These are phyloP conservation scores for Charaxes varanes DNA, from an alignment of 1,140 invertebrate genomes.

Conservation along the genomic window DNA sequence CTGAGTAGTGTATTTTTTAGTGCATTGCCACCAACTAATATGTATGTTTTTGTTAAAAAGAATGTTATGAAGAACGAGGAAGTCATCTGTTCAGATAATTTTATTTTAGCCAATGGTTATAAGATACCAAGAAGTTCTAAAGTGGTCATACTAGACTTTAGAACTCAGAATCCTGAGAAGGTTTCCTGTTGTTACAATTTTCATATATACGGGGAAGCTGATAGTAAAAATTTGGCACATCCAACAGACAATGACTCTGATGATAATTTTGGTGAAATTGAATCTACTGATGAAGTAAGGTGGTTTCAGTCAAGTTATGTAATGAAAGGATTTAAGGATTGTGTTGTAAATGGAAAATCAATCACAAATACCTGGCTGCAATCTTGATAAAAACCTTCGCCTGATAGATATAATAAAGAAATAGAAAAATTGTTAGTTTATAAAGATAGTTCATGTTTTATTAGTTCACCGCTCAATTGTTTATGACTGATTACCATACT, in stretches of 20 bases:
- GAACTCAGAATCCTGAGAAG: constrained; percentile 29
- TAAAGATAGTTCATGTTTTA: constrained; percentile 10
- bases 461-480: constrained; percentile 12
- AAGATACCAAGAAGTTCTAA: constrained; percentile 48
- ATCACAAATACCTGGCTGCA: constrained; percentile 50
- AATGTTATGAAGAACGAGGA: constrained; percentile 27
- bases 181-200: constrained; percentile 54
- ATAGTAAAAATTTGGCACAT: constrained; percentile 28
- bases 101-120: constrained; percentile 38
- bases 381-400: constrained; percentile 22
- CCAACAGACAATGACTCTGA: constrained; percentile 25
- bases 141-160: constrained; percentile 47
- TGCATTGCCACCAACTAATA: constrained; percentile 47
- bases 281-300: constrained; percentile 36
- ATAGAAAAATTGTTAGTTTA: constrained; percentile 6
- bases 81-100: constrained; percentile 42
- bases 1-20: constrained; percentile 46
- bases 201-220: constrained; percentile 44
- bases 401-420: constrained; percentile 7
- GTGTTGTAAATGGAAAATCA: constrained; percentile 52
- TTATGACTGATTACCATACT: constrained; percentile 2
- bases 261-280: constrained; percentile 43
- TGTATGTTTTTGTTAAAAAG: constrained; percentile 57
- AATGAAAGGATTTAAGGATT: constrained; percentile 67
- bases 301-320: constrained; percentile 63